phyloP scores from a whole-genome alignment of 2,113 vertebrate species.

The Paedocypris sp. region DNA sequence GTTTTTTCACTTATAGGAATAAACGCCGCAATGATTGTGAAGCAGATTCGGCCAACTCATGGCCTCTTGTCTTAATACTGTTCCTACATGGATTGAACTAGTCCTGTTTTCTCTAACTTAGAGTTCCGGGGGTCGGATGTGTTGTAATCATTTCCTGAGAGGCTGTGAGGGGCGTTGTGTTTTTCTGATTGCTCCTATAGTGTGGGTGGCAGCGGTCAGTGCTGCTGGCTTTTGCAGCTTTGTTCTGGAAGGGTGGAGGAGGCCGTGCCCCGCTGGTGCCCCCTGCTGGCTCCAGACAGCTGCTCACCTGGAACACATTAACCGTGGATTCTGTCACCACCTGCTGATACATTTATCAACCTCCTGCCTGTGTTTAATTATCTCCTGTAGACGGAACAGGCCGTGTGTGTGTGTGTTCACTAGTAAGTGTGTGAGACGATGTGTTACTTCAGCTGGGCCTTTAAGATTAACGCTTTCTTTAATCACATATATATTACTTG shows the following conservation, averaged over 20 bases:
- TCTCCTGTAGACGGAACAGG: neutral
- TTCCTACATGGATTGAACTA: no score
- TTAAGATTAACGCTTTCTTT: neutral
- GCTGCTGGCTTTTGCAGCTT: neutral
- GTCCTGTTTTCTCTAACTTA: no score
- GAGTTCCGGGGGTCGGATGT: no score
- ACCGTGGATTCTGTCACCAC: slow-evolving; percentile 5
- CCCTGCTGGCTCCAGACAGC: slow-evolving; percentile 18
- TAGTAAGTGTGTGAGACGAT: neutral
- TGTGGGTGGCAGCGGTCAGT: neutral
- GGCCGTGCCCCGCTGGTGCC: slow-evolving; percentile 4
- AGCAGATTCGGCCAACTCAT: no score
- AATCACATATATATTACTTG: neutral
- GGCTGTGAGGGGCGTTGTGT: neutral
- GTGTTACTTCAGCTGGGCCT: neutral
- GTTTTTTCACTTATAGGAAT: no score
- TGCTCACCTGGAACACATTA: slow-evolving; percentile 11
- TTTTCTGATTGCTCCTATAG: no score
- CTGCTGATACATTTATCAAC: slow-evolving; percentile 24
- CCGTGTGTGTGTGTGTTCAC: neutral
- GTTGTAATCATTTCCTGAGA: neutral
- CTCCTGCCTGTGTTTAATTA: slow-evolving; percentile 11
- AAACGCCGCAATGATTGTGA: no score
- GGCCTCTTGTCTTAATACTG: no score
- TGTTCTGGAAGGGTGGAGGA: neutral